phyloP scores from a whole-genome alignment of 2,797 vertebrate species.

The Taeniopygia guttata region DNA sequence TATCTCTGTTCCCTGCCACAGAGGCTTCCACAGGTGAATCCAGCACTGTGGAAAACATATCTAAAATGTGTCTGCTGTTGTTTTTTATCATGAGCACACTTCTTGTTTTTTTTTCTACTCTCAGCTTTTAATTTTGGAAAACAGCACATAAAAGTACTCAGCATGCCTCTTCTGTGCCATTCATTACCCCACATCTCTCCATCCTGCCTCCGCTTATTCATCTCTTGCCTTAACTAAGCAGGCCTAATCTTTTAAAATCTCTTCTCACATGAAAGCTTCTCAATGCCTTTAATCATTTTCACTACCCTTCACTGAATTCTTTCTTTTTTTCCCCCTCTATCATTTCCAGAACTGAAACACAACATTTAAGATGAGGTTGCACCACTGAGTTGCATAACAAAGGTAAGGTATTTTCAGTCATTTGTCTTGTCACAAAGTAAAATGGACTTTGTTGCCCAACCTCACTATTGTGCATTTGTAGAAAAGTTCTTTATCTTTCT shows the following conservation, averaged over 20 bases:
- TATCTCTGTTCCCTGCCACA: not conserved
- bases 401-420: slow-evolving; percentile 6
- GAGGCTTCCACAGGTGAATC: not conserved
- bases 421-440: not conserved
- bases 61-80: not conserved
- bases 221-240: slow-evolving; percentile 45
- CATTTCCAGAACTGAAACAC: slow-evolving; percentile 25
- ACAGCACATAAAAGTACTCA: not conserved
- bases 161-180: not conserved
- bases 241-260: slow-evolving; percentile 40
- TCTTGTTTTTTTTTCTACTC: not conserved
- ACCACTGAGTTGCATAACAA: not conserved
- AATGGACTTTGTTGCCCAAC: not conserved
- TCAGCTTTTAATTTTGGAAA: slow-evolving; percentile 17
- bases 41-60: not conserved
- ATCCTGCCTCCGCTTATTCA: slow-evolving; percentile 26
- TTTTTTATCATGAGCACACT: not conserved
- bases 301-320: slow-evolving; percentile 30
- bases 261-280: slow-evolving; percentile 22
- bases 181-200: slow-evolving; percentile 21
- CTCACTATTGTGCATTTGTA: not conserved
- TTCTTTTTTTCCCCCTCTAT: not conserved
- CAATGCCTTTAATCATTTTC: not conserved
- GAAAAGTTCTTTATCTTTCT: not conserved
- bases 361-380: not conserved